Evolutionary conservation across 2,888 invertebrate species (phyloP).

Genomic region (Cremastinae sp.): DNA sequence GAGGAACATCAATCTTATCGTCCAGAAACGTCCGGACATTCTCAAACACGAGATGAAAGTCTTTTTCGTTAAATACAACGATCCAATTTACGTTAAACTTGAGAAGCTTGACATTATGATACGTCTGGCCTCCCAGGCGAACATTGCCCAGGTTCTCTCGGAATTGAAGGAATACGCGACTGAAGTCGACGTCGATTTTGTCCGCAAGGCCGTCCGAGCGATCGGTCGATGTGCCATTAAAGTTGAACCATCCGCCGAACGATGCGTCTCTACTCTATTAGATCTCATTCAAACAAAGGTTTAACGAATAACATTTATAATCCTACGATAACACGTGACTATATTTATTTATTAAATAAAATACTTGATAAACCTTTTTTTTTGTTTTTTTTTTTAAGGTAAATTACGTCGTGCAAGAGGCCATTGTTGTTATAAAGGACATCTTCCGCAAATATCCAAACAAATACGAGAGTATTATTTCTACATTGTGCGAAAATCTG

Average conservation of each 20-base stretch:
- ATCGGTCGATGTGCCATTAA: conserved; percentile 99
- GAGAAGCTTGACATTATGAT: conserved; percentile 99
- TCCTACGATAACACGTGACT: too few species aligned
- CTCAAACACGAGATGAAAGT: conserved; percentile 99
- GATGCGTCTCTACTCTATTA: conserved; percentile 97
- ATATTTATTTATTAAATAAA: too few species aligned
- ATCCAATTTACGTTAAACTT: conserved; percentile 99
- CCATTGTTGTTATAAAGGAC: conserved; percentile 99
- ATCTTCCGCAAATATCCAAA: conserved; percentile 99
- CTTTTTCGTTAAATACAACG: conserved; percentile 99
- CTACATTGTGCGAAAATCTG: conserved; percentile 98
- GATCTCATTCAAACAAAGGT: conserved; percentile 99
- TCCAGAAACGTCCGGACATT: conserved; percentile 99
- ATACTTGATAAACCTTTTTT: neutral
- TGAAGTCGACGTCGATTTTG: conserved; percentile 99
- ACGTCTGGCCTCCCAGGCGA: conserved; percentile 97
- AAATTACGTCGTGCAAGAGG: conserved; percentile 99
- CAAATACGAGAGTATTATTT: conserved; percentile 99
- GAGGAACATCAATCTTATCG: conserved; percentile 98
- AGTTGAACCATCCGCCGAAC: conserved; percentile 97
- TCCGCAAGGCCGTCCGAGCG: conserved; percentile 98
- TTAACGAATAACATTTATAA: conserved; percentile 27
- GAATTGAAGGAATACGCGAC: conserved; percentile 99
- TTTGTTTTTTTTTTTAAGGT: conserved; percentile 79
- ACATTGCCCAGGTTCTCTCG: conserved; percentile 98